Evolutionary conservation across 2,797 vertebrate species (phyloP).

Genomic region (Pipistrellus nathusii): DNA sequence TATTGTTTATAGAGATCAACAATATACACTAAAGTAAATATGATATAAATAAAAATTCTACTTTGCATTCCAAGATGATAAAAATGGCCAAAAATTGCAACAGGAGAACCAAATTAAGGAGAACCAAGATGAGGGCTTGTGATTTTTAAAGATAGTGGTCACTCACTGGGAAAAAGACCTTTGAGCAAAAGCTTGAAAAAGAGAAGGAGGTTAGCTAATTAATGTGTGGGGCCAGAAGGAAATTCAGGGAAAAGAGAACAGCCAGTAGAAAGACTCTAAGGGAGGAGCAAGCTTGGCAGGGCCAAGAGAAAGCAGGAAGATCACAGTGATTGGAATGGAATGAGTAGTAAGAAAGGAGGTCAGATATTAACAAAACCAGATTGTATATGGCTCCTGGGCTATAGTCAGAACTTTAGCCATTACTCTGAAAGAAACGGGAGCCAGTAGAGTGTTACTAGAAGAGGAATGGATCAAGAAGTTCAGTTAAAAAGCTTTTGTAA

Average conservation of each 20-base stretch:
- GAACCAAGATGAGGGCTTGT: neutral
- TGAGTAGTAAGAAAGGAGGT: neutral
- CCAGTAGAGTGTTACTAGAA: neutral
- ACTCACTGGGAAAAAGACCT: neutral
- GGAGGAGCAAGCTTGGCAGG: neutral
- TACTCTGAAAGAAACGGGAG: neutral
- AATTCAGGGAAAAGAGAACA: neutral
- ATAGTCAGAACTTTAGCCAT: neutral
- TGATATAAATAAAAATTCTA: neutral
- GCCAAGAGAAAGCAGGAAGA: neutral
- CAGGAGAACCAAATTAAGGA: slow-evolving; percentile 23
- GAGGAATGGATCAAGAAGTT: neutral
- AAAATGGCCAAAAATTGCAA: neutral
- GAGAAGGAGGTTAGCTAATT: neutral
- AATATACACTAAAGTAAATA: neutral
- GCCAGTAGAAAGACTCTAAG: neutral
- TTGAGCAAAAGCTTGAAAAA: neutral
- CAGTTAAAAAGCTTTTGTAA: neutral
- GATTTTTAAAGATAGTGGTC: slow-evolving; percentile 8
- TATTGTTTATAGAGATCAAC: neutral
- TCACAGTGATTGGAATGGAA: neutral
- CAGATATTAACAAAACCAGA: neutral
- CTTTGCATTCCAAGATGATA: neutral
- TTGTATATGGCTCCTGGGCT: neutral
- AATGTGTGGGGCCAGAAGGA: neutral